Evolutionary conservation across 2,113 vertebrate genomes (phyloP).

Genomic region (Pan troglodytes): DNA sequence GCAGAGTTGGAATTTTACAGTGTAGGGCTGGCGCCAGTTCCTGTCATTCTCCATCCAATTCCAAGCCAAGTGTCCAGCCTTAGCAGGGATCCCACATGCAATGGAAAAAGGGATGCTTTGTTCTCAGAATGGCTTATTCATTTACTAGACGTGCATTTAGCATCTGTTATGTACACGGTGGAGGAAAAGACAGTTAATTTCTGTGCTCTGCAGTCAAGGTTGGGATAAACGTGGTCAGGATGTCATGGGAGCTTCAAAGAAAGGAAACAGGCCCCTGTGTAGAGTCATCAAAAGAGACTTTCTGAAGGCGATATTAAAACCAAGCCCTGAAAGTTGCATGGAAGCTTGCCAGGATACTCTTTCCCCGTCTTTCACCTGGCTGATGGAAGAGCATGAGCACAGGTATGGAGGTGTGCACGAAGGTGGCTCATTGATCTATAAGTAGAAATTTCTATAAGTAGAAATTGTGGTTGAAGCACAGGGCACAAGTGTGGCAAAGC

Average conservation of each 20-base stretch:
- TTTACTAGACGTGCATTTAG: neutral
- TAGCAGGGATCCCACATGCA: neutral
- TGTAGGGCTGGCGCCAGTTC: neutral
- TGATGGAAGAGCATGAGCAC: neutral
- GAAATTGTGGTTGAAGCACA: neutral
- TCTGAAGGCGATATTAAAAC: neutral
- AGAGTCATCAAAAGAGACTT: neutral
- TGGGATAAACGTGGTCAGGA: neutral
- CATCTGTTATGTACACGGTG: neutral
- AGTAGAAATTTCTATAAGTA: fast-evolving
- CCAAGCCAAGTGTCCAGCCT: neutral
- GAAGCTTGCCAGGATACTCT: neutral
- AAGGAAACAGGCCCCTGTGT: neutral
- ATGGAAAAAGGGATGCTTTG: neutral
- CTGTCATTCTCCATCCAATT: neutral
- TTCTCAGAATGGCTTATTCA: neutral
- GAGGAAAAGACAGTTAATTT: neutral
- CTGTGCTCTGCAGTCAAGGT: neutral
- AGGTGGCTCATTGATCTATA: fast-evolving
- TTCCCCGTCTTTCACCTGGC: neutral
- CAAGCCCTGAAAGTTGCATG: neutral
- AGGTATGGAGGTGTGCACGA: neutral
- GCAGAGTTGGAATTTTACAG: neutral
- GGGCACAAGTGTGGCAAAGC: no score
- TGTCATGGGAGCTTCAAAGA: neutral